phyloP scores from a whole-genome alignment of 2,888 invertebrate genomes.

The Teinopalpus imperialis region DNA sequence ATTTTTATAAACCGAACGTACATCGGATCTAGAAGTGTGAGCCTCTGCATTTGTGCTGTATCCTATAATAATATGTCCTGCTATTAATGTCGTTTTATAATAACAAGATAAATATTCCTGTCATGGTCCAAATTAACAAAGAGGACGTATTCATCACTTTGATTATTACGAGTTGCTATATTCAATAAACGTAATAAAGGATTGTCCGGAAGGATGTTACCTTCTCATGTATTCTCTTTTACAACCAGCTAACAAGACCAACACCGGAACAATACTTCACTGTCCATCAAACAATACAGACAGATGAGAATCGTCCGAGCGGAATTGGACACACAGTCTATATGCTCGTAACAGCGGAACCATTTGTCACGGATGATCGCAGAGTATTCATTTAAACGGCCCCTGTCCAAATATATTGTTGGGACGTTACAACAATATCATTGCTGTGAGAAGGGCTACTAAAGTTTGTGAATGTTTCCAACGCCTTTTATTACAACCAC shows the following conservation, averaged over 20 bases:
- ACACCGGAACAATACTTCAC: conserved; percentile 13
- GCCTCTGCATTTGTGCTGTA: too few relatives aligned
- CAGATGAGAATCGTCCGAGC: conserved; percentile 15
- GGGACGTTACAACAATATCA: conserved; percentile 18
- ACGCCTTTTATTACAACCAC: too few relatives aligned
- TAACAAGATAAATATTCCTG: too few relatives aligned
- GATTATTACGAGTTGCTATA: too few relatives aligned
- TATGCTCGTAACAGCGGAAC: conserved; percentile 24
- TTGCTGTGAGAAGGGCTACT: conserved; percentile 20
- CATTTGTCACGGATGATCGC: conserved; percentile 29
- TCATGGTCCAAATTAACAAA: too few relatives aligned
- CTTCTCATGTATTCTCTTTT: not conserved
- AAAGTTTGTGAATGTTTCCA: not conserved
- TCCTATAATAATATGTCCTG: too few relatives aligned
- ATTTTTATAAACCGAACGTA: too few relatives aligned
- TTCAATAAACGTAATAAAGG: too few relatives aligned
- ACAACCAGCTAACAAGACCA: not conserved
- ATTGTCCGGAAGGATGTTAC: not conserved
- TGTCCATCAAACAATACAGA: conserved; percentile 17
- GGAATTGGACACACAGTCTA: conserved; percentile 7
- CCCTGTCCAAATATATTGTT: conserved; percentile 28
- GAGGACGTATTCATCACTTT: too few relatives aligned
- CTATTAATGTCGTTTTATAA: too few relatives aligned
- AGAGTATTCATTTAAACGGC: conserved; percentile 27
- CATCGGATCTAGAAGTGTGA: too few relatives aligned